Base-by-base conservation (phyloP, 2,113 vertebrate species). In the Coregonus clupeaformis region DNA sequence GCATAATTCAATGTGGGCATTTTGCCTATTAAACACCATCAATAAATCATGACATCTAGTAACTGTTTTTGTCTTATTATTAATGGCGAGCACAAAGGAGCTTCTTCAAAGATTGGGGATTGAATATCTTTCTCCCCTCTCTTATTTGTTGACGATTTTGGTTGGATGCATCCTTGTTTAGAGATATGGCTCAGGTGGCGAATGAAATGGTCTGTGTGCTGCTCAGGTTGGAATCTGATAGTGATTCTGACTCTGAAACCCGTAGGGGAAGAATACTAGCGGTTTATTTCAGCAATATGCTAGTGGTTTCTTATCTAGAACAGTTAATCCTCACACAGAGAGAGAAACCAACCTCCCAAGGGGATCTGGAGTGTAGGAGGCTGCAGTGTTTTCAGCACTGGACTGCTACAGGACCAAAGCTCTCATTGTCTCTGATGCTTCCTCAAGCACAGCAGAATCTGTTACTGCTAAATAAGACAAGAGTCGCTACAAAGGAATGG, bases 21-120 rank as follows among this genome's bases (percentile, higher is more conserved):
- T 92, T 91, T 88, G 80, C 74, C 87, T 82, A 86, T 91, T 93
- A 90, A 91, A 91, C 82, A 87, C 82, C 80, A 87, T 90, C 84
- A 92, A 92, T 93, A 91, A 92, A 85, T 91, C 80, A 91, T 89
- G 82, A 89, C 87, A 89, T 90, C 85, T 91, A 84, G 85, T 88
- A 85, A 88, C 87, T 83, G 85, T 89, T 88, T 90, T 87, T 89
- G 86, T 88, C 84, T 83, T 73, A 82, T 85, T 88, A 87, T 85
- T 85, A 91, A 89, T 89, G 83, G 87, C 77, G 67, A 71, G 65
- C 74, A 69, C 65, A 30, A 64, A 79, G 1, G 65, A 82, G 66
- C 52, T 82, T 62, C n/a, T 75, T 42, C 36, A 11, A 42, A 42
- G 9, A 42, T 42, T 18, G 42, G 60, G 60, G 68, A 76, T 66